phyloP scores from a whole-genome alignment of 2,113 vertebrate genomes.

The Oostethus manadensis region DNA sequence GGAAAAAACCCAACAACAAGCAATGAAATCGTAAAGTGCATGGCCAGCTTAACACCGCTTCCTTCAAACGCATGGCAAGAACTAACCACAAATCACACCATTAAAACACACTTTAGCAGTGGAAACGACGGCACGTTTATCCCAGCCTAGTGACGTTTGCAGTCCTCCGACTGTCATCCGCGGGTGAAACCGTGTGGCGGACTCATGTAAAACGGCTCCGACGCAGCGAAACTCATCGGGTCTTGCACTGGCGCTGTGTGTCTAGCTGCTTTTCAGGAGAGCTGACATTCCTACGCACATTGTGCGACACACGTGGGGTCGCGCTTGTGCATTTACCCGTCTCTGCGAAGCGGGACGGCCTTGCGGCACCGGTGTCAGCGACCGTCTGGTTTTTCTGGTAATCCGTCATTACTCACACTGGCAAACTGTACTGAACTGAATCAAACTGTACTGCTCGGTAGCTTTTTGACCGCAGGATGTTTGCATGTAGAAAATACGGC shows the following conservation, averaged over 20 bases:
- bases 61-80: not conserved
- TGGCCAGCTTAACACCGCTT: not conserved
- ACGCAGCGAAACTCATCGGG: conserved; percentile 9
- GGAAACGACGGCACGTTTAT: not conserved
- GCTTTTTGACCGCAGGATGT: not conserved
- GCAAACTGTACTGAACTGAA: not conserved
- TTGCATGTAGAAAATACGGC: not conserved
- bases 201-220: conserved; percentile 19
- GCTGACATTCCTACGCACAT: not conserved
- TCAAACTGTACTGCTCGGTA: conserved; percentile 1
- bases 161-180: conserved; percentile 1
- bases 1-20: too few species aligned
- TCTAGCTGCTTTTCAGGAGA: not conserved
- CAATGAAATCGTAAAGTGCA: not conserved
- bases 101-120: not conserved
- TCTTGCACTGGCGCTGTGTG: conserved; percentile 2
- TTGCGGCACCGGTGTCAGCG: too few species aligned
- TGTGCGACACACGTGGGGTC: not conserved
- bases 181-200: conserved; percentile 1
- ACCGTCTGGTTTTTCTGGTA: too few species aligned
- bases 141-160: conserved; percentile 7
- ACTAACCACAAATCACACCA: not conserved
- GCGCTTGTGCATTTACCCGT: too few species aligned
- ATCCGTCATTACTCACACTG: too few species aligned
- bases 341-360: too few species aligned